phyloP scores from a whole-genome alignment of 2,113 vertebrate genomes.

The Pandion haliaetus region DNA sequence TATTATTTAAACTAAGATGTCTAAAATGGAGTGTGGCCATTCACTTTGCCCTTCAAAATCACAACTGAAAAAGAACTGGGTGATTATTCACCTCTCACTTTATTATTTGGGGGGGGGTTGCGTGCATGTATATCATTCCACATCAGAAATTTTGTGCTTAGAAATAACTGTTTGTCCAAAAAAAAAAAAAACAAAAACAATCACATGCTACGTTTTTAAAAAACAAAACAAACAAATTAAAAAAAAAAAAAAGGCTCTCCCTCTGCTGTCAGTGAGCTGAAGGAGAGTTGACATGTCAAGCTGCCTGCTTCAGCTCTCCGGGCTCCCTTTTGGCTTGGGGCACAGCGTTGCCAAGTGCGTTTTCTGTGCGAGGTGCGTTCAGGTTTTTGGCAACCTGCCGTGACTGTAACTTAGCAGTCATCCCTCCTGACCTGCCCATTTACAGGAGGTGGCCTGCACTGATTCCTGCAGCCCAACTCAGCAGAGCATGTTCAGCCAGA shows the following conservation, averaged over 20 bases:
- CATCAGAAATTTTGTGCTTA: background rate
- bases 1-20: background rate
- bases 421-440: background rate
- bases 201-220: background rate
- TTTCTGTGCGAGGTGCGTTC: background rate
- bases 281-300: background rate
- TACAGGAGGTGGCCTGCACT: background rate
- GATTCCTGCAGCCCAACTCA: background rate
- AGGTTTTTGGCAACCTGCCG: background rate
- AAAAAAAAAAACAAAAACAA: background rate
- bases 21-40: background rate
- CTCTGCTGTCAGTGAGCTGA: background rate
- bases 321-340: background rate
- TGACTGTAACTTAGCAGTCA: background rate
- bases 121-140: background rate
- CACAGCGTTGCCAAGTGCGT: background rate
- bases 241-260: background rate
- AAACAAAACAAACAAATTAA: background rate
- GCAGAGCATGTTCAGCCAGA: background rate
- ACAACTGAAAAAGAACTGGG: background rate
- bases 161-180: background rate
- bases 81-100: background rate
- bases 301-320: background rate
- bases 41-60: background rate
- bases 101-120: background rate